A percentile compares a stretch with the other conserved stretches of the same genome.
phyloP scores from a whole-genome alignment of 1,140 invertebrate species.

The Prorops nasuta region DNA sequence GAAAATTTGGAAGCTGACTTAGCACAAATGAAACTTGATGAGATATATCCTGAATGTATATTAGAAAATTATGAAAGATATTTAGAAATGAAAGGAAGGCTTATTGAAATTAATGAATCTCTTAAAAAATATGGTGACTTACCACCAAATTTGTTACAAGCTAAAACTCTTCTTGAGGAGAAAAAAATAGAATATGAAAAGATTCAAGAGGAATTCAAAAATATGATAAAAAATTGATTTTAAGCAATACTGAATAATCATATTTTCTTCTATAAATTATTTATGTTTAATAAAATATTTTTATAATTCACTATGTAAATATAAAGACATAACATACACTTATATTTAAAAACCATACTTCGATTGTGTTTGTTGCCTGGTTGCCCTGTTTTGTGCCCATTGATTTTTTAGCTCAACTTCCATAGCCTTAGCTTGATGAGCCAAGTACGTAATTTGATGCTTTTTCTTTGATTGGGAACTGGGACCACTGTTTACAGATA shows the following conservation, averaged over 20 bases:
- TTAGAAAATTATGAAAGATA: constrained; percentile 34
- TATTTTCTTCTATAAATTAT: constrained; percentile 7
- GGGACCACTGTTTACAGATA: constrained; percentile 43
- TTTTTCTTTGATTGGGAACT: constrained; percentile 62
- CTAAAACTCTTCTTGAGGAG: constrained; percentile 37
- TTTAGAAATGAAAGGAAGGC: constrained; percentile 29
- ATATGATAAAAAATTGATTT: constrained; percentile 5
- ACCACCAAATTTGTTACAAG: constrained; percentile 44
- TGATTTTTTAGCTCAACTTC: constrained; percentile 91
- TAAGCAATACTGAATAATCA: constrained; percentile 21
- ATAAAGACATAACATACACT: neutral
- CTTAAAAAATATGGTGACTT: constrained; percentile 39
- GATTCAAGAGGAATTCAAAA: constrained; percentile 22
- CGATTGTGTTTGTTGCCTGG: constrained; percentile 79
- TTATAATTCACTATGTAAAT: neutral
- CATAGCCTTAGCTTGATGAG: constrained; percentile 91
- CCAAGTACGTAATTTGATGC: constrained; percentile 95
- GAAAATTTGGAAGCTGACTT: constrained; percentile 32
- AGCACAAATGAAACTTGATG: constrained; percentile 27
- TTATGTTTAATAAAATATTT: constrained; percentile 1
- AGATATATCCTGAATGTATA: constrained; percentile 30
- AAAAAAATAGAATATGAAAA: constrained; percentile 38
- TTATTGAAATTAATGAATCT: constrained; percentile 31
- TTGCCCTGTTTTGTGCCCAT: constrained; percentile 85
- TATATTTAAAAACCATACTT: constrained; percentile 81